Evolutionary conservation across 1,140 invertebrate genomes (phyloP).

Genomic region (Reticulitermes speratus): DNA sequence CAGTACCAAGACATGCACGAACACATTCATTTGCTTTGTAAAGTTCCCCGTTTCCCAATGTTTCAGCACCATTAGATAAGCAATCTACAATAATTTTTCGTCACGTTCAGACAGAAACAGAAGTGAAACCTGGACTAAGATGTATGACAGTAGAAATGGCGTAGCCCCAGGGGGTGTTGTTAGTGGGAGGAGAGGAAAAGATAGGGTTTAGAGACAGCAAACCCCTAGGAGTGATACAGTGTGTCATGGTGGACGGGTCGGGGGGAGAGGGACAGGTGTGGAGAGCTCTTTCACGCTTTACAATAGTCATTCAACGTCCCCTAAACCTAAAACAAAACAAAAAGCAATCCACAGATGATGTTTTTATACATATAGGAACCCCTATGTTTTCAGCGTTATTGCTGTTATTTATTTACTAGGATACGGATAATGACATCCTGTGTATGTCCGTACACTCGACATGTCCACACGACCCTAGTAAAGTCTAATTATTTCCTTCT

Average conservation of each 20-base stretch:
- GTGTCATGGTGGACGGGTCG: not conserved
- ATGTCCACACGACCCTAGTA: slow-evolving; percentile 3
- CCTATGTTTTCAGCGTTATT: slow-evolving; percentile 22
- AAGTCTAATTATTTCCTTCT: slow-evolving; percentile 27
- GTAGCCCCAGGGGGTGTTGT: slow-evolving; percentile 1
- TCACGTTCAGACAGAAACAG: not conserved
- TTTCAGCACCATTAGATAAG: slow-evolving; percentile 1
- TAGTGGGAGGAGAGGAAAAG: not conserved
- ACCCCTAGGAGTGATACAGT: slow-evolving; percentile 13
- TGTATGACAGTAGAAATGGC: not conserved
- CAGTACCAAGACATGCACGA: too few species aligned
- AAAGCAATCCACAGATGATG: slow-evolving; percentile 16
- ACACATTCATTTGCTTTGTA: too few species aligned
- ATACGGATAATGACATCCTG: slow-evolving; percentile 25
- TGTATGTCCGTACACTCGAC: not conserved
- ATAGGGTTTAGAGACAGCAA: slow-evolving; percentile 6
- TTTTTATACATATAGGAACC: not conserved
- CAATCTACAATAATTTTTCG: slow-evolving; percentile 17
- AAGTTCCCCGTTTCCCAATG: not conserved
- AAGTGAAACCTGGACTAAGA: not conserved
- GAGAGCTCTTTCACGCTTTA: slow-evolving; percentile 25
- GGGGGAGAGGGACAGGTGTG: slow-evolving; percentile 20
- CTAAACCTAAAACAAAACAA: not conserved
- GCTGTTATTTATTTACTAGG: slow-evolving; percentile 22
- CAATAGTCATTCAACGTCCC: slow-evolving; percentile 14